phyloP scores from a whole-genome alignment of 2,888 invertebrate genomes.

The Laspeyria flexula region DNA sequence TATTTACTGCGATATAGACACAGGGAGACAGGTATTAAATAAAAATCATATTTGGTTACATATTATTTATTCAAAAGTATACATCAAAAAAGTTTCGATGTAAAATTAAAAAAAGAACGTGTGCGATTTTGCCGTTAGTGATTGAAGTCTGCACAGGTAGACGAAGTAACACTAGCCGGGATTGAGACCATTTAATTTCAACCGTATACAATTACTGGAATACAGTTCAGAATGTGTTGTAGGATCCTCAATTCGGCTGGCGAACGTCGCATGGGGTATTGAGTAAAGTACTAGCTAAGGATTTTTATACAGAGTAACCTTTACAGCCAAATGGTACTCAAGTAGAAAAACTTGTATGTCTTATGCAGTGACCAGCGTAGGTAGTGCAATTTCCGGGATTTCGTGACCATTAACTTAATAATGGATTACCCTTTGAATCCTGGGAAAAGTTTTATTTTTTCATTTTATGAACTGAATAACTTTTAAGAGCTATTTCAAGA shows the following conservation, averaged over 20 bases:
- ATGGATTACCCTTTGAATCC: too few species aligned
- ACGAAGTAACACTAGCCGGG: slow-evolving; percentile 24
- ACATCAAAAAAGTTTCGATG: slow-evolving; percentile 83
- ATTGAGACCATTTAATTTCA: slow-evolving; percentile 9
- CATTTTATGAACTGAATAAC: too few species aligned
- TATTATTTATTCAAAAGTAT: slow-evolving; percentile 81
- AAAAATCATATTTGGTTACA: slow-evolving; percentile 66
- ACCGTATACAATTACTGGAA: slow-evolving; percentile 10
- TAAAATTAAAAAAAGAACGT: slow-evolving; percentile 78
- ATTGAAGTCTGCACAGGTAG: slow-evolving; percentile 39
- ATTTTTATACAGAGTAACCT: slow-evolving; percentile 40
- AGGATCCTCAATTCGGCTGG: slow-evolving; percentile 15
- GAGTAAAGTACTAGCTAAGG: slow-evolving; percentile 34
- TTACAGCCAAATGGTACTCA: slow-evolving; percentile 58
- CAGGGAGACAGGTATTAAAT: too few species aligned
- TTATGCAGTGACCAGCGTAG: too few species aligned
- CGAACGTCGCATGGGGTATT: slow-evolving; percentile 24
- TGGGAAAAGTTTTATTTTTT: too few species aligned
- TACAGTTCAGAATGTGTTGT: slow-evolving; percentile 11
- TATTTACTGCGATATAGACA: too few species aligned
- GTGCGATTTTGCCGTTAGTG: slow-evolving; percentile 55
- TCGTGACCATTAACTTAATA: too few species aligned
- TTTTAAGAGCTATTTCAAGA: too few species aligned
- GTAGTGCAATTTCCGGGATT: too few species aligned
- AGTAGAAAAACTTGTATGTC: slow-evolving; percentile 28